Evolutionary conservation across 2,797 vertebrate species (phyloP).

Genomic region (Acanthopagrus latus): DNA sequence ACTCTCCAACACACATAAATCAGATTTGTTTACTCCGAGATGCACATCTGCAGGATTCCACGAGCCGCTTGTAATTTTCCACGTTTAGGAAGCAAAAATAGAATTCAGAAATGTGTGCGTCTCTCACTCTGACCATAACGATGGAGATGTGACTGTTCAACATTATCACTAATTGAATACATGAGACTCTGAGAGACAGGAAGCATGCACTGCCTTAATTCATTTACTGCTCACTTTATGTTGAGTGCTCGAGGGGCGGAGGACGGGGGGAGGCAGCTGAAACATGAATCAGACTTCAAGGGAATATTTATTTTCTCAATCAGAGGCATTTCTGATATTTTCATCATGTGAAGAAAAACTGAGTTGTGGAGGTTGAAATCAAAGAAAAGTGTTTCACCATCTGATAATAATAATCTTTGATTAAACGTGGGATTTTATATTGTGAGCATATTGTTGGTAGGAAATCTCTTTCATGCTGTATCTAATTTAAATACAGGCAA

Average conservation of each 20-base stretch:
- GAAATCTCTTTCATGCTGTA: not conserved
- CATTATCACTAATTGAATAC: constrained; percentile 55
- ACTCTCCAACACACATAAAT: constrained; percentile 28
- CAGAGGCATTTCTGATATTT: not conserved
- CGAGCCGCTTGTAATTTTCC: constrained; percentile 11
- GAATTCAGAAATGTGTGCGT: not conserved
- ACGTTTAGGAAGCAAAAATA: constrained; percentile 7
- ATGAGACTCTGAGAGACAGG: constrained; percentile 40
- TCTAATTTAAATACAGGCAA: not conserved
- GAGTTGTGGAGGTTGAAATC: not conserved
- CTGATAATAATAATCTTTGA: constrained; percentile 7
- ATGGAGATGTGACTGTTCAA: constrained; percentile 32
- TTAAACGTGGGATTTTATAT: not conserved
- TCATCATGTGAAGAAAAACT: not conserved
- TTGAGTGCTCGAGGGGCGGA: not conserved
- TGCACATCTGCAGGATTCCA: constrained; percentile 1
- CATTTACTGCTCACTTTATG: constrained; percentile 40
- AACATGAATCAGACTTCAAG: constrained; percentile 23
- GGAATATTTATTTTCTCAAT: not conserved
- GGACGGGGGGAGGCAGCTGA: not conserved
- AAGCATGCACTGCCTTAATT: constrained; percentile 40
- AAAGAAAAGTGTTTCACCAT: too few relatives aligned
- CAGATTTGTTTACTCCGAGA: constrained; percentile 18
- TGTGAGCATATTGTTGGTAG: not conserved
- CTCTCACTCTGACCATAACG: not conserved